Percentiles rank a stretch among this genome's conserved stretches.
These are phyloP conservation scores for Motacilla alba DNA, from an alignment of 2,113 vertebrate genomes.

Conservation along the genomic window DNA sequence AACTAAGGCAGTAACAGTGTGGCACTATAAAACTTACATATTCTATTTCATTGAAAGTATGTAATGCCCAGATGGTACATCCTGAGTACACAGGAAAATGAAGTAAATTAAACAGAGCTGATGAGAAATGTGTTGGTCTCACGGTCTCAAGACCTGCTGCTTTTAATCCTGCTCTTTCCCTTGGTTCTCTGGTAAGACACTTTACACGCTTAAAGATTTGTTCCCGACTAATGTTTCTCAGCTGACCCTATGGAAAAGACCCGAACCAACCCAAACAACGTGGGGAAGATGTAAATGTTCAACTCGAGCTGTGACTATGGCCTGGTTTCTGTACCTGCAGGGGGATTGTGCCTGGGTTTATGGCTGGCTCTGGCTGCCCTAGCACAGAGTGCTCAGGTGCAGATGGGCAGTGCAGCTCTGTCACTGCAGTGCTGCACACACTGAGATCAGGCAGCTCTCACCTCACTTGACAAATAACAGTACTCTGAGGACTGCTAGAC, in stretches of 20 bases:
- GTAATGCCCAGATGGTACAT: not conserved
- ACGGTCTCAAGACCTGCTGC: not conserved
- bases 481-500: not conserved
- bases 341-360: not conserved
- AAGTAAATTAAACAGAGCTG: not conserved
- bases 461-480: not conserved
- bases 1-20: not conserved
- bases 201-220: not conserved
- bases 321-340: not conserved
- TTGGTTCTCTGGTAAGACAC: not conserved
- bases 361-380: not conserved
- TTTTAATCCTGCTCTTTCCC: not conserved
- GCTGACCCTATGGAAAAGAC: not conserved
- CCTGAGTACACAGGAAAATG: not conserved
- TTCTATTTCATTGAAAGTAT: not conserved
- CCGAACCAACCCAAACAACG: not conserved
- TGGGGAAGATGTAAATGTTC: not conserved
- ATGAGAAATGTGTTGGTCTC: not conserved
- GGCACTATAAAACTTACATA: not conserved
- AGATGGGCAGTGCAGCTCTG: not conserved
- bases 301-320: not conserved
- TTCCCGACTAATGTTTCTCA: not conserved
- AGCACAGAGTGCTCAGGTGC: not conserved
- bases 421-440: not conserved
- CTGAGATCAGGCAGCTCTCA: not conserved